Percentiles rank a stretch among this genome's conserved stretches.
phyloP scores from a whole-genome alignment of 30 jellyfish, hydroid and myxozoan species.

The Aurelia aurita complex sp. Pacific region DNA sequence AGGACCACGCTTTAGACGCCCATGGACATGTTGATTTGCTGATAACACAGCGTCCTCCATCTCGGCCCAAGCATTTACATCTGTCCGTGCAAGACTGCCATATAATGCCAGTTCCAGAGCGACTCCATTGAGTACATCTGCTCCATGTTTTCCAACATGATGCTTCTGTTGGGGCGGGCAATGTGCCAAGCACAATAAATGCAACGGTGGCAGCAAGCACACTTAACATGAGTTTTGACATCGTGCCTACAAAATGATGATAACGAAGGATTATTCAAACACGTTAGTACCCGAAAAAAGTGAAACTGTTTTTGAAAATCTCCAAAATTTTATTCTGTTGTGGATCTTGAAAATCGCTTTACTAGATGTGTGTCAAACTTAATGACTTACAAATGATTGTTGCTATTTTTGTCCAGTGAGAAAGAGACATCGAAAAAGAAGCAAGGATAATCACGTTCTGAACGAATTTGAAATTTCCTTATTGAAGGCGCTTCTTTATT shows the following conservation, averaged over 20 bases:
- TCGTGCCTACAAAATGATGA: background rate
- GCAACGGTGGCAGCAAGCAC: background rate
- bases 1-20: slow-evolving; percentile 21
- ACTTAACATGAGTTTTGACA: slow-evolving; percentile 4
- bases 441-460: too few relatives aligned
- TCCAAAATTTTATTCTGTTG: too few relatives aligned
- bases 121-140: slow-evolving; percentile 20
- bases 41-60: slow-evolving; percentile 2
- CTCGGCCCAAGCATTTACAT: slow-evolving; percentile 16
- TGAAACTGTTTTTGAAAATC: too few relatives aligned
- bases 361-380: too few relatives aligned
- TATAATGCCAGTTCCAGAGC: slow-evolving; percentile 5
- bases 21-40: slow-evolving; percentile 7
- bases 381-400: too few relatives aligned
- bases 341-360: too few relatives aligned
- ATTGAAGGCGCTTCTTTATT: too few relatives aligned
- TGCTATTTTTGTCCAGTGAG: too few relatives aligned
- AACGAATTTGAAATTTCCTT: too few relatives aligned
- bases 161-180: background rate
- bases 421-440: too few relatives aligned
- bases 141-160: slow-evolving; percentile 22
- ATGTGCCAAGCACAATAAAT: background rate
- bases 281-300: too few relatives aligned
- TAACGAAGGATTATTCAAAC: too few relatives aligned
- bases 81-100: slow-evolving; percentile 27